These are phyloP conservation scores for Macroglossus sobrinus DNA, from an alignment of 2,113 vertebrate species.

Conservation along the genomic window DNA sequence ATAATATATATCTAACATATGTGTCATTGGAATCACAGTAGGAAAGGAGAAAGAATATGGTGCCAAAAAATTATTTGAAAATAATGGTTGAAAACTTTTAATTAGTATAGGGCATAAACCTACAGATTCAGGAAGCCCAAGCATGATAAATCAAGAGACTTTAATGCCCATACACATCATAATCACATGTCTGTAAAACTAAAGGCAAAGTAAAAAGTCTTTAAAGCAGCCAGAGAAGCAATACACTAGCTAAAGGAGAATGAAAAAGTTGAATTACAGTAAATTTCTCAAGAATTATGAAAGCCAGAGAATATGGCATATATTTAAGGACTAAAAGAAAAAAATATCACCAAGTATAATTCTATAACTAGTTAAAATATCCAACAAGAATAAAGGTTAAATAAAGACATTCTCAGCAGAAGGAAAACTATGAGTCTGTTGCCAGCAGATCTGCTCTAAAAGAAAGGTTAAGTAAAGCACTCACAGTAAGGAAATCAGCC, in stretches of 20 bases:
- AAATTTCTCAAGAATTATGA: not conserved
- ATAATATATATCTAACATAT: not conserved
- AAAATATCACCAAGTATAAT: not conserved
- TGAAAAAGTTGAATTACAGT: not conserved
- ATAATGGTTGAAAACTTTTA: not conserved
- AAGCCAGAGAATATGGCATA: not conserved
- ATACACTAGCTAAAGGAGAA: not conserved
- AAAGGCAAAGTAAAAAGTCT: not conserved
- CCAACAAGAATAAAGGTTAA: not conserved
- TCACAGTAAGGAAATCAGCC: not conserved
- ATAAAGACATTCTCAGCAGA: not conserved
- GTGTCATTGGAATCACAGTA: not conserved
- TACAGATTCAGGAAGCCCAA: not conserved
- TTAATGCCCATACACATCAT: not conserved
- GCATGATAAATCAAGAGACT: not conserved
- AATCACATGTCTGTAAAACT: not conserved
- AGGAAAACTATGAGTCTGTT: not conserved
- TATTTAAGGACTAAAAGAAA: not conserved
- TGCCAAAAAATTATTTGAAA: not conserved
- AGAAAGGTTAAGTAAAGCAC: not conserved
- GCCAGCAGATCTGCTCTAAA: not conserved
- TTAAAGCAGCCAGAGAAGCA: not conserved
- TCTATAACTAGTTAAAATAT: not conserved
- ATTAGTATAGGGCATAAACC: not conserved
- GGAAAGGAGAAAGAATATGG: not conserved